Conservation (phyloP, 2,888 invertebrate species). For the Drosophila koepferae region DNA sequence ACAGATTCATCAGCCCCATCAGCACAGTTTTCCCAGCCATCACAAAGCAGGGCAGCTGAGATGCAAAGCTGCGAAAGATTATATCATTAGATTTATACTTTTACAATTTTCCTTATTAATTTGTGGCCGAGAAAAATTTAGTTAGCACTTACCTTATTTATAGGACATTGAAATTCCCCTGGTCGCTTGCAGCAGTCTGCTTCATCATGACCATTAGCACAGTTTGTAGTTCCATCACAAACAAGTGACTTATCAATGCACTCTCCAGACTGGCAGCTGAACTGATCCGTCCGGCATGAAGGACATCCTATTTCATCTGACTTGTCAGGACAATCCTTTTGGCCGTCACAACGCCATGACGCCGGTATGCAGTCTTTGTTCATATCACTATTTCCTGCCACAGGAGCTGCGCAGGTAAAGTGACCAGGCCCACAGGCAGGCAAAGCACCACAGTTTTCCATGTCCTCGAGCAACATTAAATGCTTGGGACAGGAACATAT, state of each 20-base stretch:
- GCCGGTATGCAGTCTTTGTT: constrained; percentile 89
- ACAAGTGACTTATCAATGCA: constrained; percentile 88
- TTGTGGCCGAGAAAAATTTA: not conserved
- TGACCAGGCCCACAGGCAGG: constrained; percentile 90
- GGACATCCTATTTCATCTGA: constrained; percentile 92
- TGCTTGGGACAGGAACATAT: constrained; percentile 92
- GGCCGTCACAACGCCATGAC: constrained; percentile 90
- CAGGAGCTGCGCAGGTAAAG: constrained; percentile 88
- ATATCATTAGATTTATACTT: not conserved
- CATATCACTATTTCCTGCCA: constrained; percentile 82
- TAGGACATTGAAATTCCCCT: constrained; percentile 90
- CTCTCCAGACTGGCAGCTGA: constrained; percentile 86
- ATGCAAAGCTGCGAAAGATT: constrained; percentile 87
- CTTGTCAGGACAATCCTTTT: constrained; percentile 92
- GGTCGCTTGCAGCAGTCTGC: constrained; percentile 88
- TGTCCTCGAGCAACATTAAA: constrained; percentile 88
- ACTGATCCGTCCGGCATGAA: constrained; percentile 89
- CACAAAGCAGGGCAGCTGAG: constrained; percentile 89
- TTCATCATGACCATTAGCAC: constrained; percentile 90
- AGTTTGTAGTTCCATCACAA: constrained; percentile 89
- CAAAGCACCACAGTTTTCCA: constrained; percentile 88
- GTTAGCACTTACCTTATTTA: constrained; percentile 86
- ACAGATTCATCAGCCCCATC: constrained; percentile 93
- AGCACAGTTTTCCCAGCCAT: constrained; percentile 91
- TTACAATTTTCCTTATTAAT: not conserved